These are phyloP conservation scores for Phortica magna DNA, from an alignment of 2,888 invertebrate genomes.

Conservation along the genomic window DNA sequence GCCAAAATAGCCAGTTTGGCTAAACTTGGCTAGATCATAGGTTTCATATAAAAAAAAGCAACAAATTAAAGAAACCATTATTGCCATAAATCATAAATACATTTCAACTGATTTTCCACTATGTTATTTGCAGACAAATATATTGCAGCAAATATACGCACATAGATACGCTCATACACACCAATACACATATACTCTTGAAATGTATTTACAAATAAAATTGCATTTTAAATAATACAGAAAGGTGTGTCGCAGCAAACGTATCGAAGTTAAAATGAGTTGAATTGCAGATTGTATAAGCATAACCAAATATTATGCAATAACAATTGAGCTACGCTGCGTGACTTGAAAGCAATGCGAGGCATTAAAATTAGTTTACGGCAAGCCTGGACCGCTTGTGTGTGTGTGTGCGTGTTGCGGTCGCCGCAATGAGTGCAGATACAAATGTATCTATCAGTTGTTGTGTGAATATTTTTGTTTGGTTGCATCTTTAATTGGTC, in stretches of 20 bases:
- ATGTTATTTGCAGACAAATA: too few species aligned
- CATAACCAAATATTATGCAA: constrained; percentile 42
- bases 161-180: too few species aligned
- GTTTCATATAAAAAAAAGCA: too few species aligned
- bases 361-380: constrained; percentile 70
- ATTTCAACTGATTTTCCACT: too few species aligned
- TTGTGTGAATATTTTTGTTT: constrained; percentile 31
- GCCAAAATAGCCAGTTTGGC: too few species aligned
- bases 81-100: too few species aligned
- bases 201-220: constrained; percentile 15
- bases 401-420: neutral
- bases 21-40: too few species aligned
- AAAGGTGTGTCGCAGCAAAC: neutral
- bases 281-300: constrained; percentile 18
- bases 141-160: too few species aligned
- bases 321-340: constrained; percentile 65
- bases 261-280: neutral
- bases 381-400: neutral
- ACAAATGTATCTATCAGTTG: neutral
- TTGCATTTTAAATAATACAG: constrained; percentile 21
- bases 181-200: neutral
- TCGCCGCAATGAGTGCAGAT: neutral
- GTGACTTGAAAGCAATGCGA: constrained; percentile 56
- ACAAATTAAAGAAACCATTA: too few species aligned
- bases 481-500: constrained; percentile 33